Conservation (phyloP, 2,888 invertebrate genomes). For the Chalcis sispes region DNA sequence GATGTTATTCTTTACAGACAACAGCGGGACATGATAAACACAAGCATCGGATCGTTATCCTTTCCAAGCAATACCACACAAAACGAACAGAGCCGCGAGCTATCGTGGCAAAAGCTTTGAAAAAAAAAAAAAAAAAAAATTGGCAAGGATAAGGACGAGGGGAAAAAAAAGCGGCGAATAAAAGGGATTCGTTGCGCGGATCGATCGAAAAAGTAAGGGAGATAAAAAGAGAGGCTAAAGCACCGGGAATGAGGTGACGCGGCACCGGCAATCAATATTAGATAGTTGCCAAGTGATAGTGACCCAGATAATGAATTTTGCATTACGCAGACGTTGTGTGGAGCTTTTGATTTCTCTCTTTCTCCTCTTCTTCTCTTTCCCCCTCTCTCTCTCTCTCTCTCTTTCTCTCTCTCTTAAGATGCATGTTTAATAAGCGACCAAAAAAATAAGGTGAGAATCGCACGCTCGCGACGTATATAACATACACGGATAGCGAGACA, state of each 20-base stretch:
- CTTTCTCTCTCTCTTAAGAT: neutral
- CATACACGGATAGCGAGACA: too few species aligned
- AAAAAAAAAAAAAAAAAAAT: neutral
- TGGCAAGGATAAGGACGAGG: neutral
- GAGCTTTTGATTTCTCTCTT: neutral
- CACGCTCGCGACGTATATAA: neutral
- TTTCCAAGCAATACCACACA: neutral
- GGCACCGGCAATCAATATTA: conserved; percentile 48
- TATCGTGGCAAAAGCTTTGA: neutral
- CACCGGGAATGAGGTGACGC: conserved; percentile 10
- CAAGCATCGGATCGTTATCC: too few species aligned
- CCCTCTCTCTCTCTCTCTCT: neutral
- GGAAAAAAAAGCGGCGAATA: neutral
- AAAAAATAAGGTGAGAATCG: too few species aligned
- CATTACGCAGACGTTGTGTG: conserved; percentile 22
- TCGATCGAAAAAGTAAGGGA: conserved; percentile 23
- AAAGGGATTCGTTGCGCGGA: neutral
- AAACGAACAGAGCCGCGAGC: neutral
- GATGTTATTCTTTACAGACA: neutral
- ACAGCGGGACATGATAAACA: too few species aligned
- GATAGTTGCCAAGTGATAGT: conserved; percentile 66
- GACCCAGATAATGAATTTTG: conserved; percentile 63
- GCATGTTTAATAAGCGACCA: conserved; percentile 4
- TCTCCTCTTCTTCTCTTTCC: neutral
- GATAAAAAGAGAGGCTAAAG: conserved; percentile 19